Evolutionary conservation across 2,113 vertebrate species (phyloP).

Genomic region (Entelurus aequoreus): DNA sequence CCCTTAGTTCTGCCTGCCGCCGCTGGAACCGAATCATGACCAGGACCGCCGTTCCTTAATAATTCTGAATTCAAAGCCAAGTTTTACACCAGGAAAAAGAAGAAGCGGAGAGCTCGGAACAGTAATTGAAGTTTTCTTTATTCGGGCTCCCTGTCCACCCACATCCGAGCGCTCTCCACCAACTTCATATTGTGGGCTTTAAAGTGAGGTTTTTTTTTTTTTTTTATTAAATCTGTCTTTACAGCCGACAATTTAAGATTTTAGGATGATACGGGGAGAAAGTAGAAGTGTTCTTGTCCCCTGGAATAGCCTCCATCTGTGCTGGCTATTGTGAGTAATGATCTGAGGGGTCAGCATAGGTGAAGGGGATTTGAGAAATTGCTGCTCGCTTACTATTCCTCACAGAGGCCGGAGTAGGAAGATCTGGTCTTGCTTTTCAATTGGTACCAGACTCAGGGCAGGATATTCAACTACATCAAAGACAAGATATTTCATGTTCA

Average conservation of each 20-base stretch:
- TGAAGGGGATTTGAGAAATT: constrained; percentile 46
- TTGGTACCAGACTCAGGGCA: constrained; percentile 5
- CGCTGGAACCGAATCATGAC: constrained; percentile 65
- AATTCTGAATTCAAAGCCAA: constrained; percentile 63
- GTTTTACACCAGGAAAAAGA: constrained; percentile 52
- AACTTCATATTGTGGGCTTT: constrained; percentile 50
- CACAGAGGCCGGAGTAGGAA: constrained; percentile 6
- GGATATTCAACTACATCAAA: constrained; percentile 10
- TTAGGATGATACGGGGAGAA: constrained; percentile 55
- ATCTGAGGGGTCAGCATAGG: constrained; percentile 56
- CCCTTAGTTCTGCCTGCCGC: constrained; percentile 48
- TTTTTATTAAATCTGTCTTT: constrained; percentile 65
- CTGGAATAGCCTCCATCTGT: constrained; percentile 49
- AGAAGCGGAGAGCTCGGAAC: constrained; percentile 34
- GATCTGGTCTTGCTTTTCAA: constrained; percentile 16
- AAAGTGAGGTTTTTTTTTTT: constrained; percentile 46
- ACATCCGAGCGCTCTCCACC: constrained; percentile 28
- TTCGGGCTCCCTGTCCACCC: constrained; percentile 2
- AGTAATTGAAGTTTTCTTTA: constrained; percentile 39
- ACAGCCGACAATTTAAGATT: constrained; percentile 70
- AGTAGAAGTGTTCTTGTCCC: constrained; percentile 45
- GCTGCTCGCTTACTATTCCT: constrained; percentile 34
- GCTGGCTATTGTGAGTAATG: constrained; percentile 52
- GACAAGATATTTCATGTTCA: too few relatives aligned
- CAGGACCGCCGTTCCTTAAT: constrained; percentile 60